These are phyloP conservation scores for Drosophila simulans DNA, from an alignment of 1,140 invertebrate genomes.

Conservation along the genomic window DNA sequence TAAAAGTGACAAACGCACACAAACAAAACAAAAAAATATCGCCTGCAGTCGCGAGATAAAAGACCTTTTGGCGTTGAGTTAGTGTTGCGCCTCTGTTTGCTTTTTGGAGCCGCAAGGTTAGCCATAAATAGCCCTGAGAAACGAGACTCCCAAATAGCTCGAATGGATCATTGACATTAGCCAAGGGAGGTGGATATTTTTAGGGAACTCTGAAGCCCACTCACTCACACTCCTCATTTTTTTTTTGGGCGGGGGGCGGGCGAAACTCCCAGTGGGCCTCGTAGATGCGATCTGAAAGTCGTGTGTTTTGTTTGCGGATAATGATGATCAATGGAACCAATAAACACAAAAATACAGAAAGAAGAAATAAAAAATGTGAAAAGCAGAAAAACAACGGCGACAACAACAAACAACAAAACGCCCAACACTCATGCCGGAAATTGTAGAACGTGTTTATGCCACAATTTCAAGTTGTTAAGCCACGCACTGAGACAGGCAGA, in stretches of 20 bases:
- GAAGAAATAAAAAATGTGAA: neutral
- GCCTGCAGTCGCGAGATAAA: constrained; percentile 36
- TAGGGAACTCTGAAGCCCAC: constrained; percentile 5
- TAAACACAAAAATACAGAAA: constrained; percentile 47
- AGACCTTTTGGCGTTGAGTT: constrained; percentile 43
- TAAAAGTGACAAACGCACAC: constrained; percentile 35
- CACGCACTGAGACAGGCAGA: constrained; percentile 63
- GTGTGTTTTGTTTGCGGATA: constrained; percentile 59
- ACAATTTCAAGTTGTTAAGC: constrained; percentile 82
- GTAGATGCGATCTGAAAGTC: constrained; percentile 14
- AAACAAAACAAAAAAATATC: constrained; percentile 26
- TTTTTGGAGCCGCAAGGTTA: constrained; percentile 52
- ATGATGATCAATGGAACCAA: constrained; percentile 79
- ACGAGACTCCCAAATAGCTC: constrained; percentile 38
- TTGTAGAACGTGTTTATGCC: constrained; percentile 81
- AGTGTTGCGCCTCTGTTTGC: constrained; percentile 19
- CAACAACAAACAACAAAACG: constrained; percentile 55
- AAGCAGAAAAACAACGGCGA: constrained; percentile 33
- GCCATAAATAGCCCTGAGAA: constrained; percentile 58
- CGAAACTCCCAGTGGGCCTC: constrained; percentile 19
- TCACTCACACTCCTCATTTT: neutral
- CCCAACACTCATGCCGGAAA: constrained; percentile 80
- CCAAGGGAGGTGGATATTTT: constrained; percentile 34
- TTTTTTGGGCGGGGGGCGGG: neutral
- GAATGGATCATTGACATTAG: constrained; percentile 30